Evolutionary conservation across 1,140 invertebrate species (phyloP).

Genomic region (Drosophila sucinea): DNA sequence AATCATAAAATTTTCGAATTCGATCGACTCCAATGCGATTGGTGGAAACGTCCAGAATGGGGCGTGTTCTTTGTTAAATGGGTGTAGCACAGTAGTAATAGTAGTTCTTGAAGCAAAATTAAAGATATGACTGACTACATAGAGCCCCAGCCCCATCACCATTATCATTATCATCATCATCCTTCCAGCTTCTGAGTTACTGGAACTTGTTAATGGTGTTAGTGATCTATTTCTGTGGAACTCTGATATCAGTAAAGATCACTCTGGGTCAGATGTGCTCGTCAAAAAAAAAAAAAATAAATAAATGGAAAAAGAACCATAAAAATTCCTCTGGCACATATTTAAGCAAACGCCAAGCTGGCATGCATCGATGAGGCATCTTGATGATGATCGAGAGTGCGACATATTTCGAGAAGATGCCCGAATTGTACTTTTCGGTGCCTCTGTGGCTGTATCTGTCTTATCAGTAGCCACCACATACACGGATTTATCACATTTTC

Average conservation of each 20-base stretch:
- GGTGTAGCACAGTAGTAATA: constrained; percentile 27
- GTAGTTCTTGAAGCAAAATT: constrained; percentile 13
- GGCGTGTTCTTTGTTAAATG: constrained; percentile 55
- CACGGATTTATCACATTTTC: constrained; percentile 81
- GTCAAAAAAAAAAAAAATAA: constrained; percentile 29
- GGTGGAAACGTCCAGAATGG: constrained; percentile 52
- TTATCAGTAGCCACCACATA: constrained; percentile 55
- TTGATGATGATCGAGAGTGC: too few relatives aligned
- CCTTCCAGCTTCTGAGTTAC: background rate
- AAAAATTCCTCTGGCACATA: constrained; percentile 39
- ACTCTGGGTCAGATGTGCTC: constrained; percentile 55
- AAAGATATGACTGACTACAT: too few relatives aligned
- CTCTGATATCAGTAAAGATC: constrained; percentile 73
- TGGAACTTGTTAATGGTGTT: constrained; percentile 8
- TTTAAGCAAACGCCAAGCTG: constrained; percentile 43
- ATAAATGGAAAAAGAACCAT: constrained; percentile 30
- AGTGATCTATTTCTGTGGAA: constrained; percentile 31
- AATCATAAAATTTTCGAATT: constrained; percentile 71
- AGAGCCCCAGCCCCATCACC: too few relatives aligned
- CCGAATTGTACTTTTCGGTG: constrained; percentile 40
- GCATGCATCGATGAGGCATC: constrained; percentile 16
- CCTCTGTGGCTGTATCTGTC: background rate
- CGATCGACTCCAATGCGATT: constrained; percentile 75
- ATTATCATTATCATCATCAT: background rate
- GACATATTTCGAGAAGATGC: constrained; percentile 29